Evolutionary conservation across 2,888 invertebrate species (phyloP).

Genomic region (Tupiocoris notatus): DNA sequence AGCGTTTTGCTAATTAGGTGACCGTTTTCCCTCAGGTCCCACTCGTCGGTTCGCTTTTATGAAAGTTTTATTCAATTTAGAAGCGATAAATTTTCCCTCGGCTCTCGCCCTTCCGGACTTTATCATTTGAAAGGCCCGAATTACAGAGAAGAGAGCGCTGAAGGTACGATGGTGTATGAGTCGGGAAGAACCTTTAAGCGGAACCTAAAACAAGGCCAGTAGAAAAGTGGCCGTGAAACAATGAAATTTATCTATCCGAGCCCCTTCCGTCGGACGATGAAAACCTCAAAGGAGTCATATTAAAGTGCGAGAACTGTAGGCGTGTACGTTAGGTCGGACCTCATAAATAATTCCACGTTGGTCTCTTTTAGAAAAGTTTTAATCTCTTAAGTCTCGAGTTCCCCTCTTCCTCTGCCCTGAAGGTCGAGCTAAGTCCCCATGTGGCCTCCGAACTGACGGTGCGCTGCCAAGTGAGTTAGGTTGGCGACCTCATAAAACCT

Average conservation of each 20-base stretch:
- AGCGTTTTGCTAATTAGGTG: background rate
- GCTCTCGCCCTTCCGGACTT: background rate
- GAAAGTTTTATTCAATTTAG: background rate
- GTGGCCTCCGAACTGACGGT: background rate
- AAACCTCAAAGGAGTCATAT: slow-evolving; percentile 28
- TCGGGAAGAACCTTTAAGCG: background rate
- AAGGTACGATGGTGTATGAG: background rate
- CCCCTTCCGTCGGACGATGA: background rate
- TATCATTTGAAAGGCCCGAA: background rate
- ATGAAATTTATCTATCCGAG: slow-evolving; percentile 20
- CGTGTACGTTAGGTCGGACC: slow-evolving; percentile 16
- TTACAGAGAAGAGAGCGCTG: background rate
- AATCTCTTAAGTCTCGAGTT: slow-evolving; percentile 23
- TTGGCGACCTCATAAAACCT: slow-evolving; percentile 29
- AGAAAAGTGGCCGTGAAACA: slow-evolving; percentile 3
- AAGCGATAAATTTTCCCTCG: background rate
- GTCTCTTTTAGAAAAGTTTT: slow-evolving; percentile 34
- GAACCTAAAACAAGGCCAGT: background rate
- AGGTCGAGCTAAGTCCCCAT: background rate
- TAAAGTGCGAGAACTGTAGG: slow-evolving; percentile 4
- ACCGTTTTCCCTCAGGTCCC: background rate
- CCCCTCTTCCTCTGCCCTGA: background rate
- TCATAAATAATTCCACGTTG: slow-evolving; percentile 33
- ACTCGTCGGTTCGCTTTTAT: background rate
- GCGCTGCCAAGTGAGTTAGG: background rate